Conservation (phyloP, 2,113 vertebrate genomes). For the Psittacara wagleri region DNA sequence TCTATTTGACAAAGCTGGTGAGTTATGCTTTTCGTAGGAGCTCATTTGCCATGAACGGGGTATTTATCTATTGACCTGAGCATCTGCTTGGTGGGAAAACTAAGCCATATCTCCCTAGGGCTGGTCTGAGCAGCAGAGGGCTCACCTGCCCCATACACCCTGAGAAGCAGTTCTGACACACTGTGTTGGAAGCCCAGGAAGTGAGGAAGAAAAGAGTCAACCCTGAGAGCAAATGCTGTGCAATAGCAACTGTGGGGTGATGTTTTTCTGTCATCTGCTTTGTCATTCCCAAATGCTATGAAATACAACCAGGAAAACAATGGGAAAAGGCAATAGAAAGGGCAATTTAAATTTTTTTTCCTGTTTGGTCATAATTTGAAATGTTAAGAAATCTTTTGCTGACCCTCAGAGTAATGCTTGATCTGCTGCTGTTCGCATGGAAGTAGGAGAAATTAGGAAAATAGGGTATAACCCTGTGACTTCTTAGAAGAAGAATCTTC, state of each 20-base stretch:
- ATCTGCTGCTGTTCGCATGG: neutral
- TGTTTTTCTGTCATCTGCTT: neutral
- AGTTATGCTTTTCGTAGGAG: neutral
- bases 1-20: neutral
- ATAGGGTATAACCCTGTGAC: neutral
- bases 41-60: neutral
- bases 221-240: neutral
- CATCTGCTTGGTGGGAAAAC: neutral
- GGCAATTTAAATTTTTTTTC: neutral
- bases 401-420: neutral
- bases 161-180: rapidly evolving
- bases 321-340: neutral
- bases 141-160: neutral
- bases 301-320: neutral
- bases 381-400: neutral
- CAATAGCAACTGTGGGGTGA: neutral
- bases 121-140: neutral
- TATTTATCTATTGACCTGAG: neutral
- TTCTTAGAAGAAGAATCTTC: neutral
- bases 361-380: neutral
- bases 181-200: neutral
- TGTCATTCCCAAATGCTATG: neutral
- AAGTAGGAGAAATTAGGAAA: neutral
- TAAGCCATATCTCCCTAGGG: neutral
- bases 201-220: neutral